Conservation (phyloP, 2,113 vertebrate genomes). For the Carassius auratus region DNA sequence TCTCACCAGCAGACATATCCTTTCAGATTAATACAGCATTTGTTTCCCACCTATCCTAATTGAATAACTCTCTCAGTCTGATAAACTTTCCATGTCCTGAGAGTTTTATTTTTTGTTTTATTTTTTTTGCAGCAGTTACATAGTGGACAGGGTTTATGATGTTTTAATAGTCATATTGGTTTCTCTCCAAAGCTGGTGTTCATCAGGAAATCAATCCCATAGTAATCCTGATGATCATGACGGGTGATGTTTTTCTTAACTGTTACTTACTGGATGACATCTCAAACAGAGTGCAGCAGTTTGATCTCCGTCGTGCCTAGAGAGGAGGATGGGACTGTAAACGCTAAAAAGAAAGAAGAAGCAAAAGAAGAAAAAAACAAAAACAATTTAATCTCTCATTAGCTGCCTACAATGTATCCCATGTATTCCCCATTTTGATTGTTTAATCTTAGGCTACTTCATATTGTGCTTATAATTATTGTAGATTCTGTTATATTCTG, state of each 20-base stretch:
- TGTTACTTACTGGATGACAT: constrained; percentile 81
- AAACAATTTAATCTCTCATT: background rate
- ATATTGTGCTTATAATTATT: background rate
- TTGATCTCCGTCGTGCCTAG: constrained; percentile 73
- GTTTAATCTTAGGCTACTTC: background rate
- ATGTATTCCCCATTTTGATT: background rate
- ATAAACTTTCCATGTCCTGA: background rate
- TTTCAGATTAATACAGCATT: constrained; percentile 68
- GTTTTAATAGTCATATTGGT: background rate
- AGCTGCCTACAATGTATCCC: background rate
- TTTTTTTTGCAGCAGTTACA: background rate
- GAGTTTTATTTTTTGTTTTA: too few relatives aligned
- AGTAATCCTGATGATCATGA: background rate
- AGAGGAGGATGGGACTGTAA: background rate
- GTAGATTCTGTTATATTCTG: background rate
- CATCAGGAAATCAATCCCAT: background rate
- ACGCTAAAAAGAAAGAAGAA: too few relatives aligned
- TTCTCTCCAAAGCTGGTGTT: background rate
- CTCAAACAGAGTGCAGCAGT: constrained; percentile 78
- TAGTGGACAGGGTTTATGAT: background rate
- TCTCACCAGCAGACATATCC: constrained; percentile 90
- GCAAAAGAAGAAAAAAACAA: background rate
- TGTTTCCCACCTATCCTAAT: background rate
- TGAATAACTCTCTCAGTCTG: background rate
- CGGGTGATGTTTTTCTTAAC: constrained; percentile 75